phyloP scores from a whole-genome alignment of 1,140 invertebrate species.

The Drosophila cardini region DNA sequence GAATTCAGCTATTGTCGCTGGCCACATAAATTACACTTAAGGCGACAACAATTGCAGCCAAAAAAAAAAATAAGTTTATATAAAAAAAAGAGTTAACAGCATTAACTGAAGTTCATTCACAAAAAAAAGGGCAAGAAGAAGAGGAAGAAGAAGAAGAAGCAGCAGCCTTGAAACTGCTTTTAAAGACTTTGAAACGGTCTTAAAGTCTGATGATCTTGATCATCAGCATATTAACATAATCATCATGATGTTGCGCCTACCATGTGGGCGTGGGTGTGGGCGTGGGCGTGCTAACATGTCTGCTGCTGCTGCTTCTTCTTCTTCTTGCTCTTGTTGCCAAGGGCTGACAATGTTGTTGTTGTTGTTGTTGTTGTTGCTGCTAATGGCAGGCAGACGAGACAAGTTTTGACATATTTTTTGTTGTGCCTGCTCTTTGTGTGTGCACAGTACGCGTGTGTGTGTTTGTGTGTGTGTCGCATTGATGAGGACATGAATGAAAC shows the following conservation, averaged over 20 bases:
- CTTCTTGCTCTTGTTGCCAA: conserved; percentile 50
- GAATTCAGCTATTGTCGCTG: conserved; percentile 62
- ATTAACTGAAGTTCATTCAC: conserved; percentile 46
- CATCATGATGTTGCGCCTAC: conserved; percentile 61
- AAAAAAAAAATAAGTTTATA: conserved; percentile 3
- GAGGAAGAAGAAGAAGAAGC: neutral
- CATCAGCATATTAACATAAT: conserved; percentile 44
- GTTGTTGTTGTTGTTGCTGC: conserved; percentile 53
- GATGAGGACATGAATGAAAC: conserved; percentile 77
- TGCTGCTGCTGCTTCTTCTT: conserved; percentile 9
- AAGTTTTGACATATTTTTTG: conserved; percentile 82
- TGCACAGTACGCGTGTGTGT: too few relatives aligned
- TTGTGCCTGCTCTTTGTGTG: conserved; percentile 31
- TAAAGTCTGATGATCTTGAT: conserved; percentile 44
- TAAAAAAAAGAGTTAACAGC: conserved; percentile 35
- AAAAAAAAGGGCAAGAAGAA: conserved; percentile 18
- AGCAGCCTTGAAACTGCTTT: conserved; percentile 66
- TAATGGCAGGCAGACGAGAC: conserved; percentile 82
- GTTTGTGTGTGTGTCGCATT: conserved; percentile 37
- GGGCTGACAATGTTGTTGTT: conserved; percentile 45
- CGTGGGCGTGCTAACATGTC: conserved; percentile 2
- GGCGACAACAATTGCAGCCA: conserved; percentile 49
- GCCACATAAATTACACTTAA: conserved; percentile 80
- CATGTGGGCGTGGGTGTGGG: conserved; percentile 26
- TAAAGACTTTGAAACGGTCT: conserved; percentile 34